Base-by-base conservation (phyloP, 2,888 invertebrate genomes). In the Tipula confusa region DNA sequence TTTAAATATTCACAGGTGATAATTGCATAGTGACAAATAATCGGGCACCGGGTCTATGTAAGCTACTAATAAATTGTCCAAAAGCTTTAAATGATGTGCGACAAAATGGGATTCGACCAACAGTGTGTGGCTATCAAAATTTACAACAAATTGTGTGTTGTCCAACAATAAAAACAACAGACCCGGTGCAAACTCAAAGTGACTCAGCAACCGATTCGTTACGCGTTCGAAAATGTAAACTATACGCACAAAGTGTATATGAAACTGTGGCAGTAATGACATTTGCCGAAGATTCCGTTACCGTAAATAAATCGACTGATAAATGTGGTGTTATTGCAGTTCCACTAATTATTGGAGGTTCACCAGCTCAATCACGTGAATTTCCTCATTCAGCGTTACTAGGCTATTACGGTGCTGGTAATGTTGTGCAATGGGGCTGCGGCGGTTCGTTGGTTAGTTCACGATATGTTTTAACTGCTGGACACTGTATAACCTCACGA, bases 401-500 rank as follows among this genome's bases (percentile, higher is more conserved):
- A n/a, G 80, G 80, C 1, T 80, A 29, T n/a, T 15, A 0, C 6
- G 31, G 29, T 29, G n/a, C 43, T 85, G 0, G 84, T 85, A 3
- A 85, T 85, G 0, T 85, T 88, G 9, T 80, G 48, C 0, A 29
- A 29, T 91, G 90, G 91, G 84, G 85, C 7, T 93, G 93, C 86
- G 93, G 93, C 0, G 93, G 93, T 0, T 90, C 91, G 0, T 87
- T 93, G 36, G 90, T 93, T 29, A 91, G 91, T 83, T 89, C 90
- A 4, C 87, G 87, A 79, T 92, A 90, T 87, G 89, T 93, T 1
- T 86, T 93, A 11, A 92, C 93, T 0, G 93, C 93, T 3, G 93
- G 92, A 0, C 93, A 93, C 86, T 93, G 93, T 85, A 85, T 89
- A 24, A 84, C 85, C n/a, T 24, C 33, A 79, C 13, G 29, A 4